phyloP scores from a whole-genome alignment of 2,797 vertebrate genomes.

The Sebastes nivosus region DNA sequence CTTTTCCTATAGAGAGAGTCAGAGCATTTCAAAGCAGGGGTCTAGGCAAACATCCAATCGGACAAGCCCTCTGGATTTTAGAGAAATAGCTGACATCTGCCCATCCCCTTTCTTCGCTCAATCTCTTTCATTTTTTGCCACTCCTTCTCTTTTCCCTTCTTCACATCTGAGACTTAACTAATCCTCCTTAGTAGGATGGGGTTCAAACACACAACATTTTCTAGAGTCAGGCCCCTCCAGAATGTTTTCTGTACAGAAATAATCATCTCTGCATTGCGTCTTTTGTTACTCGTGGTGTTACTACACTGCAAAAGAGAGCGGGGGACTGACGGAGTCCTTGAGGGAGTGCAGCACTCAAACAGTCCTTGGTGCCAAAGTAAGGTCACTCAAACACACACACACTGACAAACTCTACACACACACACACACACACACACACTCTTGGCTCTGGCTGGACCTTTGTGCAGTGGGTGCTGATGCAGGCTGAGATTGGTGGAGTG shows the following conservation, averaged over 20 bases:
- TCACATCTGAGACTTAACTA: conserved; percentile 50
- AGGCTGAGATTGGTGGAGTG: conserved; percentile 53
- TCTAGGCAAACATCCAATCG: conserved; percentile 67
- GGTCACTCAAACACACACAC: conserved; percentile 37
- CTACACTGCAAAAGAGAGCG: background rate
- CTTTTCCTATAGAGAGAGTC: conserved; percentile 29
- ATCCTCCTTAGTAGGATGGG: conserved; percentile 35
- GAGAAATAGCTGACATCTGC: conserved; percentile 77
- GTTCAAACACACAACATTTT: conserved; percentile 39
- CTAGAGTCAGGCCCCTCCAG: conserved; percentile 7
- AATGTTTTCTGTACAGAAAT: conserved; percentile 16
- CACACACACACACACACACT: conserved; percentile 28
- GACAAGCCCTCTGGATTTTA: conserved; percentile 73
- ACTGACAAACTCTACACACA: background rate
- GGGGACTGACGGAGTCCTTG: conserved; percentile 36
- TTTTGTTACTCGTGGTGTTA: conserved; percentile 8
- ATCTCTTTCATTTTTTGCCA: conserved; percentile 48
- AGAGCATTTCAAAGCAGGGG: conserved; percentile 68
- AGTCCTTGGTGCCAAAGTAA: conserved; percentile 57
- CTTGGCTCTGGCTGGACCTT: conserved; percentile 26
- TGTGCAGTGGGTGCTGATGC: conserved; percentile 56
- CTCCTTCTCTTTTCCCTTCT: conserved; percentile 26
- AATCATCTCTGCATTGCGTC: conserved; percentile 42
- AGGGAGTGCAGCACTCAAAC: conserved; percentile 40
- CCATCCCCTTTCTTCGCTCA: conserved; percentile 54